These are phyloP conservation scores for Parochlus steinenii DNA, from an alignment of 2,888 invertebrate genomes.

Conservation along the genomic window DNA sequence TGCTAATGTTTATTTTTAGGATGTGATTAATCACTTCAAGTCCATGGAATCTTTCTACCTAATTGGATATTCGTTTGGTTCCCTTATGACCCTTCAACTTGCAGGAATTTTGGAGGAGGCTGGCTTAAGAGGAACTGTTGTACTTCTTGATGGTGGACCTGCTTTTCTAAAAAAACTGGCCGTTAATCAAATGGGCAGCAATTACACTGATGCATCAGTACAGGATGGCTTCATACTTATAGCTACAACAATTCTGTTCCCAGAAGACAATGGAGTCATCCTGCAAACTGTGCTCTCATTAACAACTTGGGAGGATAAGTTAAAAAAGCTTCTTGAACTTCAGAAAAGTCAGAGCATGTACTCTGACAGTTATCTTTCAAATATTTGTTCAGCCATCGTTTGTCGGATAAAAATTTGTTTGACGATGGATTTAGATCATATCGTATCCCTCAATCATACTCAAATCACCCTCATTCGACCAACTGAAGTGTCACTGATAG, in stretches of 20 bases:
- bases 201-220: slow-evolving; percentile 20
- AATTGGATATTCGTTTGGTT: slow-evolving; percentile 80
- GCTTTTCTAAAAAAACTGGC: slow-evolving; percentile 41
- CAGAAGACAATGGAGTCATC: slow-evolving; percentile 22
- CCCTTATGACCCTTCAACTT: slow-evolving; percentile 58
- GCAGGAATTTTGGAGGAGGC: slow-evolving; percentile 49
- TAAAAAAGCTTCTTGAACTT: slow-evolving; percentile 32
- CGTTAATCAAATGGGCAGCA: slow-evolving; percentile 20
- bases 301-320: slow-evolving; percentile 34
- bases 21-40: slow-evolving; percentile 37
- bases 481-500: background rate
- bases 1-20: too few relatives aligned
- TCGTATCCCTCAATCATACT: slow-evolving; percentile 29
- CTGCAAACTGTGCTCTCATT: slow-evolving; percentile 25
- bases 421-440: slow-evolving; percentile 28
- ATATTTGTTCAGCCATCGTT: slow-evolving; percentile 30
- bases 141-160: slow-evolving; percentile 71
- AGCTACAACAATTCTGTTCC: slow-evolving; percentile 23
- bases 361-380: slow-evolving; percentile 28
- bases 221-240: slow-evolving; percentile 22
- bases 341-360: slow-evolving; percentile 28
- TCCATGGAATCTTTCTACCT: slow-evolving; percentile 48
- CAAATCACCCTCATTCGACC: slow-evolving; percentile 1
- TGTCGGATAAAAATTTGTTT: slow-evolving; percentile 38
- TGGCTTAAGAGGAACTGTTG: slow-evolving; percentile 43